phyloP scores from a whole-genome alignment of 2,113 vertebrate species.

The Odocoileus virginianus region DNA sequence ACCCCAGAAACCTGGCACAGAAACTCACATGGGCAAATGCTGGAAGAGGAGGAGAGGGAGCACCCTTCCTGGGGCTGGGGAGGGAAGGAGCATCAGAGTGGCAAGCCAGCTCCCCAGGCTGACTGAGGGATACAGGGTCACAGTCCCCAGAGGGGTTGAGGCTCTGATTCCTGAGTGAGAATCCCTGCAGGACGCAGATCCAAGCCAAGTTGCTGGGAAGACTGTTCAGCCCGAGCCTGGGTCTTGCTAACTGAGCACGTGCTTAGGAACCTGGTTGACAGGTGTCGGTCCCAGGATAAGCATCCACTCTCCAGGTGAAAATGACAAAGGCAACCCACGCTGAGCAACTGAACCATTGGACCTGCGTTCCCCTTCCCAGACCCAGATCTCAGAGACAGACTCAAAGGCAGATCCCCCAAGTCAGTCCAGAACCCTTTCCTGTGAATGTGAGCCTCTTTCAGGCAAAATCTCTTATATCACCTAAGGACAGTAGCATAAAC shows the following conservation, averaged over 20 bases:
- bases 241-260: not conserved
- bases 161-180: not conserved
- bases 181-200: fast-evolving
- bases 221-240: not conserved
- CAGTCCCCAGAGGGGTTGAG: fast-evolving
- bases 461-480: not conserved
- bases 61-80: not conserved
- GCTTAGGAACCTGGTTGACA: not conserved
- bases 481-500: not conserved
- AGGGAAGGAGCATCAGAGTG: not conserved
- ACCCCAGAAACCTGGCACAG: not conserved
- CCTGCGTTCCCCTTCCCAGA: not conserved
- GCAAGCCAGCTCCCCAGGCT: not conserved
- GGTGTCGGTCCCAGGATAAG: not conserved
- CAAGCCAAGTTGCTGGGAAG: not conserved
- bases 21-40: not conserved
- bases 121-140: not conserved
- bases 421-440: not conserved
- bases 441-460: not conserved
- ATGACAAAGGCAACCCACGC: not conserved
- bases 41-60: not conserved
- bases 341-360: not conserved
- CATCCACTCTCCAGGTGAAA: not conserved
- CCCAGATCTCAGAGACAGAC: not conserved
- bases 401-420: not conserved